Conservation (phyloP, 2,888 invertebrate genomes). For the Phyllotreta cruciferae region DNA sequence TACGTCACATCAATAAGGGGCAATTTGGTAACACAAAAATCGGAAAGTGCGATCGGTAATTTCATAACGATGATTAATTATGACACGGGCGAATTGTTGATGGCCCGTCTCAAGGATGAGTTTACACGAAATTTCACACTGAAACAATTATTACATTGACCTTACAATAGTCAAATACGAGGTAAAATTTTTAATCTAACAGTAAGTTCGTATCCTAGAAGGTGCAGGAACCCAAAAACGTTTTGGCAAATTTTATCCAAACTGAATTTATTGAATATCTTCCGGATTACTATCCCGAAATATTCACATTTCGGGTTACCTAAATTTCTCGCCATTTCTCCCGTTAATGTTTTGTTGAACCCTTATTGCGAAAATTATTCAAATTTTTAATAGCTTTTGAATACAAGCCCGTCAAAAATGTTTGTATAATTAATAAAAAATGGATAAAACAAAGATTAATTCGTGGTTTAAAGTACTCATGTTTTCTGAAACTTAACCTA, state of each 20-base stretch:
- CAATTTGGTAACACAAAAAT: conserved; percentile 19
- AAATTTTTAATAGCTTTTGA: conserved; percentile 5
- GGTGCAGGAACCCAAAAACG: conserved; percentile 7
- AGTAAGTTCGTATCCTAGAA: conserved; percentile 8
- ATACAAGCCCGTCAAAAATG: conserved; percentile 10
- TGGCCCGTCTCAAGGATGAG: conserved; percentile 11
- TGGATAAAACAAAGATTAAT: conserved; percentile 7
- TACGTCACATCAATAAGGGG: conserved; percentile 22
- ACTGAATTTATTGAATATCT: conserved; percentile 4
- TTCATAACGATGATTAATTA: conserved; percentile 10
- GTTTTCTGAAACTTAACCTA: conserved; percentile 44
- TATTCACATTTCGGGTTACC: conserved; percentile 5
- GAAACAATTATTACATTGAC: conserved; percentile 27
- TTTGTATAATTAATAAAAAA: conserved; percentile 18
- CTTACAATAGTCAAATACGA: conserved; percentile 19
- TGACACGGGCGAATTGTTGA: conserved; percentile 4
- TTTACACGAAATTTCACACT: conserved; percentile 24
- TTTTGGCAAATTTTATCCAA: background rate
- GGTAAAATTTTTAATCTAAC: conserved; percentile 11
- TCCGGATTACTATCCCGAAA: background rate
- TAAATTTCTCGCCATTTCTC: background rate
- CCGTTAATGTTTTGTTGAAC: conserved; percentile 2
- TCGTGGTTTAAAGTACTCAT: conserved; percentile 38
- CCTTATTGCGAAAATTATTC: background rate
- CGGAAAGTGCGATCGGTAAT: conserved; percentile 19